Percentiles rank a stretch among this genome's conserved stretches.
Evolutionary conservation across 1,140 invertebrate species (phyloP).

Genomic region (Anagrus nilaparvatae): DNA sequence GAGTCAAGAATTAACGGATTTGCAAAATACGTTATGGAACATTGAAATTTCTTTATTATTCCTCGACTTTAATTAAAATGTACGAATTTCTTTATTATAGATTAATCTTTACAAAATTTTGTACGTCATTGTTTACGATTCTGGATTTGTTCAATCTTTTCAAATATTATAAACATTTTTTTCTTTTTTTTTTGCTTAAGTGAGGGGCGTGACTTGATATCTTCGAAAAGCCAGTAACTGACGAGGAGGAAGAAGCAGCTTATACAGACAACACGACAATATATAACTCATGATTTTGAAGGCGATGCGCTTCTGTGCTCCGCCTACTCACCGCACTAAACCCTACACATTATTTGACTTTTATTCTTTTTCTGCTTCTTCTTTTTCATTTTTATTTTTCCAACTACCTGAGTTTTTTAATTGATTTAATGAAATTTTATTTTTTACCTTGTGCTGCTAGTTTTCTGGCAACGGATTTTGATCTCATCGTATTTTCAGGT

Average conservation of each 20-base stretch:
- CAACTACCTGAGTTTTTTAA: background rate
- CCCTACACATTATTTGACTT: background rate
- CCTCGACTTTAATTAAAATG: too few species aligned
- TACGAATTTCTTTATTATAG: too few species aligned
- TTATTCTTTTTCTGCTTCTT: background rate
- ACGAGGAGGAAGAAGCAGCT: slow-evolving; percentile 16
- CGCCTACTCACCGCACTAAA: slow-evolving; percentile 12
- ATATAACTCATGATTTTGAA: slow-evolving; percentile 10
- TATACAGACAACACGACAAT: slow-evolving; percentile 13
- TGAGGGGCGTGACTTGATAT: slow-evolving; percentile 14
- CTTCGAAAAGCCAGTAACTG: slow-evolving; percentile 15
- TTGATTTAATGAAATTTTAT: too few species aligned
- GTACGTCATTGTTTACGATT: too few species aligned
- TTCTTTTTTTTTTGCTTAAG: too few species aligned
- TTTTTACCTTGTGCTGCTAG: slow-evolving; percentile 42
- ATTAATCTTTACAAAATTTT: too few species aligned
- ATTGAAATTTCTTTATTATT: too few species aligned
- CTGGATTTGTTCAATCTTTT: too few species aligned
- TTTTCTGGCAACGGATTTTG: slow-evolving; percentile 41
- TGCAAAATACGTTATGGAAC: too few species aligned
- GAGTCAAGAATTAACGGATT: too few species aligned
- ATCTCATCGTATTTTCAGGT: slow-evolving; percentile 43
- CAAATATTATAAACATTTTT: too few species aligned
- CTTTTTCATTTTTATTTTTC: background rate
- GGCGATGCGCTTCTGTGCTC: slow-evolving; percentile 12